Evolutionary conservation across 2,797 vertebrate species (phyloP).

Genomic region (Lophotriccus pileatus): DNA sequence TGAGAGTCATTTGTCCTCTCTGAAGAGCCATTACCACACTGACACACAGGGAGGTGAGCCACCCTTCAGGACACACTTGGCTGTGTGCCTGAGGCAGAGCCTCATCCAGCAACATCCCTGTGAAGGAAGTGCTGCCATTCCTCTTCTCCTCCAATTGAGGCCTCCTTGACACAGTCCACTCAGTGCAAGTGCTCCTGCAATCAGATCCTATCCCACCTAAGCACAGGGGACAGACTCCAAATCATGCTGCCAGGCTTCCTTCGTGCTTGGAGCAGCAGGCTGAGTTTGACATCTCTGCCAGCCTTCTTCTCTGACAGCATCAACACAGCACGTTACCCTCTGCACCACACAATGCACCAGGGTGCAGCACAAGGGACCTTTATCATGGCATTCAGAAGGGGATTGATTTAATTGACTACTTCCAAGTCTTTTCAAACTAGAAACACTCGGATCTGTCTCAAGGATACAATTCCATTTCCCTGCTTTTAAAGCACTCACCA

Average conservation of each 20-base stretch:
- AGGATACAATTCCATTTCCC: neutral
- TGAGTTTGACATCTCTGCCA: neutral
- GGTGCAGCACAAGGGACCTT: neutral
- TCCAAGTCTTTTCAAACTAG: neutral
- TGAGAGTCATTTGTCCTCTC: neutral
- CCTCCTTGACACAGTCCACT: neutral
- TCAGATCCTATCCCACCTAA: neutral
- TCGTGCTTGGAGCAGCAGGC: neutral
- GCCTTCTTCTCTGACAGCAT: neutral
- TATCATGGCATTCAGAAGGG: neutral
- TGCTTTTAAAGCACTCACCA: neutral
- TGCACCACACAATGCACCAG: rapidly evolving
- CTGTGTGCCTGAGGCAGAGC: neutral
- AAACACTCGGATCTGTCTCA: neutral
- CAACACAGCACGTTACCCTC: rapidly evolving
- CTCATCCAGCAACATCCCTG: rapidly evolving
- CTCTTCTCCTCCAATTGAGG: rapidly evolving
- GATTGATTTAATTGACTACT: neutral
- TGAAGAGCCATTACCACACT: rapidly evolving
- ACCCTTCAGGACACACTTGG: rapidly evolving
- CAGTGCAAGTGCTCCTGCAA: rapidly evolving
- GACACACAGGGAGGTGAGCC: rapidly evolving
- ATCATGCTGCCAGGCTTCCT: neutral
- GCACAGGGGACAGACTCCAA: neutral
- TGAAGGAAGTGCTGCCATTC: too few species aligned